These are phyloP conservation scores for Nemoura dubitans DNA, from an alignment of 2,888 invertebrate genomes.

Conservation along the genomic window DNA sequence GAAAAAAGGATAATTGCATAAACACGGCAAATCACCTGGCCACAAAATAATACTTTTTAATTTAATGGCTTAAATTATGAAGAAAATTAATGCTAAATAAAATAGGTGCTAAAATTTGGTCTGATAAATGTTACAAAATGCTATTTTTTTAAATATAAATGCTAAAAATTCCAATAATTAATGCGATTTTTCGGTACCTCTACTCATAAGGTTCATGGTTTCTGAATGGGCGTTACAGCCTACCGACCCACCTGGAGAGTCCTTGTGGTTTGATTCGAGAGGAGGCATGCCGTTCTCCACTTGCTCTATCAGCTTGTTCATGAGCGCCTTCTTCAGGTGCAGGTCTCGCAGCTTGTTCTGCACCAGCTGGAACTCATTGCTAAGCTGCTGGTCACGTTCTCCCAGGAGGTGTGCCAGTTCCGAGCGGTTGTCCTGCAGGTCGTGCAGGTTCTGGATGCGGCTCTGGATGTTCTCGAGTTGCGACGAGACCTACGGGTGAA, in stretches of 20 bases:
- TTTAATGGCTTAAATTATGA: no score
- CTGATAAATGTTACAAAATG: no score
- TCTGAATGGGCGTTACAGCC: no score
- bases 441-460: neutral
- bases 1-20: no score
- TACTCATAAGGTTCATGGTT: no score
- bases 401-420: neutral
- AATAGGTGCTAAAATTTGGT: no score
- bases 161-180: no score
- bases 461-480: neutral
- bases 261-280: neutral
- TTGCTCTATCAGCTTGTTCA: conserved; percentile 8
- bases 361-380: neutral
- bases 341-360: neutral
- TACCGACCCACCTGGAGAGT: neutral
- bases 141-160: no score
- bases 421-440: neutral
- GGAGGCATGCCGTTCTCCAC: neutral
- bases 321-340: neutral
- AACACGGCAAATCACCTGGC: no score
- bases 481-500: neutral
- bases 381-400: neutral
- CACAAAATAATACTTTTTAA: no score
- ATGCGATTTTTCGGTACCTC: no score
- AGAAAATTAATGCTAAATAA: no score